Base-by-base conservation (phyloP, 2,113 vertebrate species). In the Amia ocellicauda region DNA sequence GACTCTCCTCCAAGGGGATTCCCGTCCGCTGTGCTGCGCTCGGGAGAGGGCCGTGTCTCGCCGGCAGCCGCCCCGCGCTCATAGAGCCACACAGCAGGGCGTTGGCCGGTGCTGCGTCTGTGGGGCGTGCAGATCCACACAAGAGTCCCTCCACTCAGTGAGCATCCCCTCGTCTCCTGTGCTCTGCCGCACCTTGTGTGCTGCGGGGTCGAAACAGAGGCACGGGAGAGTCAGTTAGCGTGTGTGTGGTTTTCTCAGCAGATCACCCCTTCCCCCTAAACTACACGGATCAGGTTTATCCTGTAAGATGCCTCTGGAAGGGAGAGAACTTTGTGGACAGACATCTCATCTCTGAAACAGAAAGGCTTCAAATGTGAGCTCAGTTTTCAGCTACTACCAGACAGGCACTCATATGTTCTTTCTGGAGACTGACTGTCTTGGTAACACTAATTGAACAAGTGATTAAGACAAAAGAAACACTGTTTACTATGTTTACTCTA, bases 141-240 rank as follows among this genome's bases (percentile, higher is more conserved):
- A 5, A 0, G 40, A 22, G 54, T 78, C 80, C 53, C 40, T 16
- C 80, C 77, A 81, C 64, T 78, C 77, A 1, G 65, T 28, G 67
- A 80, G 70, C 5, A 19, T 61, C 2, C 45, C 69, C 52, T 60
- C 63, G 64, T 0, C 57, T 27, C 57, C 61, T 1, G 60, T 1
- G 29, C 52, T 51, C 64, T 77, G 52, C 0, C 71, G 62, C 59
- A 82, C 78, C 19, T 77, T 79, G 69, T 73, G 71, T 74, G 78
- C 82, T 84, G 73, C 31, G 11, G 5, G 11, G 31, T 36, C 11
- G 5, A 36, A 11, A 36, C 1, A 36, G n/a, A 66, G 58, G 2
- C 47, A 62, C 7, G 75, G 42, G 41, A 41, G 14, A 7, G 24
- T 75, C 60, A 74, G n/a, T n/a, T n/a, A n/a, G n/a, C n/a, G n/a